These are phyloP conservation scores for Capreolus pygargus DNA, from an alignment of 2,113 vertebrate species.

Conservation along the genomic window DNA sequence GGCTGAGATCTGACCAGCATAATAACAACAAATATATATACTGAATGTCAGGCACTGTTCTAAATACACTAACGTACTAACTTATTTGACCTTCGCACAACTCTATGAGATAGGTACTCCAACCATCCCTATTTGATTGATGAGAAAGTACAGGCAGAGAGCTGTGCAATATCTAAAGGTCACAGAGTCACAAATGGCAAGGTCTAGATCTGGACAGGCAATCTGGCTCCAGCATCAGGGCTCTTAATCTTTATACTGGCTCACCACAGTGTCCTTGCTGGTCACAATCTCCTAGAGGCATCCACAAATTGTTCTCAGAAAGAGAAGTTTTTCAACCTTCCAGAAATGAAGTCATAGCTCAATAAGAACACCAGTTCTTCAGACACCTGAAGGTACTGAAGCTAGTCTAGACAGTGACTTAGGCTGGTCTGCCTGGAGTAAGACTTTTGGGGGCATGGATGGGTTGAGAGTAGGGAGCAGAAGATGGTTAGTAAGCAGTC, in stretches of 20 bases:
- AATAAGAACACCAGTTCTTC: background rate
- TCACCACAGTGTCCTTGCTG: background rate
- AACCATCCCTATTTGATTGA: background rate
- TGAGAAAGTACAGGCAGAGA: background rate
- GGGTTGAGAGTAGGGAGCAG: background rate
- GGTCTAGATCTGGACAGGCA: background rate
- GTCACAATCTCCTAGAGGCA: background rate
- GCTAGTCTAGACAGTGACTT: background rate
- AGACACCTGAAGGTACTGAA: background rate
- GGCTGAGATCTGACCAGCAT: background rate
- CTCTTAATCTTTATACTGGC: background rate
- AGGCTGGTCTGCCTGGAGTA: background rate
- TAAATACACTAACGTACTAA: background rate
- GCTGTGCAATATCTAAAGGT: background rate
- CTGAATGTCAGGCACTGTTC: background rate
- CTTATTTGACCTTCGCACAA: background rate
- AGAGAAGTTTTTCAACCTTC: background rate
- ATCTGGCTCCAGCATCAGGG: background rate
- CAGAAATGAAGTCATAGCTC: background rate
- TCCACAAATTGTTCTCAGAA: background rate
- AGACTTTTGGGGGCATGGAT: rapidly evolving
- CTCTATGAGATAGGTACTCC: background rate
- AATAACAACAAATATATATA: background rate
- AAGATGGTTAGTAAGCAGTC: background rate
- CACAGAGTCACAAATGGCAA: background rate